Base-by-base conservation (phyloP, 2,888 invertebrate genomes). In the Trilocha varians region DNA sequence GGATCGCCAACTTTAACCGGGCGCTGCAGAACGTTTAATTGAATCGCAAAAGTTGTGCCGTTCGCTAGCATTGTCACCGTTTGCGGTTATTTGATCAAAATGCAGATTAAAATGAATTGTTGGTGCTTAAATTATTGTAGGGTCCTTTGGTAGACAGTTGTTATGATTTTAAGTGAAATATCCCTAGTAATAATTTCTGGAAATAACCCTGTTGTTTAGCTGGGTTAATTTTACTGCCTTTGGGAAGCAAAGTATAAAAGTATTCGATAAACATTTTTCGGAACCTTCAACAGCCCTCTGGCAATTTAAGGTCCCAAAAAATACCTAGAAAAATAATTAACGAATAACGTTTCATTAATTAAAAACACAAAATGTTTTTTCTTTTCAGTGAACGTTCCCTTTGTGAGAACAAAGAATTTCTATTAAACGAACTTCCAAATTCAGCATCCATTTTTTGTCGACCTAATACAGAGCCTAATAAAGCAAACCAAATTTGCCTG, bases 1-100 rank as follows among this genome's bases (percentile, higher is more conserved):
- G 49, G 53, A 55, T 61, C 55, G 51, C 53, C 53, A 64, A 65
- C 57, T 65, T 63, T 61, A 61, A 64, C 61, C 62, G 59, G 57
- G 47, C 61, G 56, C 55, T 53, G 50, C 53, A 55, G 62, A 64
- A 55, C 61, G 61, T 64, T 63, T 62, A 65, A 64, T 66, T 63
- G 60, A 63, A 62, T 60, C 53, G 50, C 49, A 48, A 49, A 52
- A 55, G 55, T 57, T 53, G 56, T 54, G 48, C 51, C 38, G 43
- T 13, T 16, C 18, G 40, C 41, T 35, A 43, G 41, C 43, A 46
- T 46, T 46, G 40, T 36, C 36, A 43, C 43, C 39, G 36, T 43
- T 34, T 36, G 13, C 18, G 25, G 25, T 11, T 25, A 3, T n/a
- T 25, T 25, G 25, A 25, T 36, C 16, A 16, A 36, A 36, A 16